Evolutionary conservation across 2,888 invertebrate species (phyloP), one percentile per base, ranked within the genome.

Genomic region (Hoplodrina blanda): DNA sequence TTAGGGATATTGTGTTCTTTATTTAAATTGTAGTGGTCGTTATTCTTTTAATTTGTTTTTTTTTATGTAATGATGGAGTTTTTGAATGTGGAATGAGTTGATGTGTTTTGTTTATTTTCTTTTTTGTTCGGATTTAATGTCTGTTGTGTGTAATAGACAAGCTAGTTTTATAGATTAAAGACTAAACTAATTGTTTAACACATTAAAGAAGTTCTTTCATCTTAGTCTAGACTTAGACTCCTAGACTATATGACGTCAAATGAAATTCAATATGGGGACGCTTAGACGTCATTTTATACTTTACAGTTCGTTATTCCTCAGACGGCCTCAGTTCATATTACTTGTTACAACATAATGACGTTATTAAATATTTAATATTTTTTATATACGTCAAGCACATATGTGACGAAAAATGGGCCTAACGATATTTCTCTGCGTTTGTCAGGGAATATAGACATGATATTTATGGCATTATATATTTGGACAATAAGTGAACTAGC

Each of bases 231-330:
- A 65, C 54, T 33, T n/a, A 44, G 46, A 56, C 49, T 41, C 3
- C 71, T 71, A 50, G 57, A 56, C 57, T 54, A 37, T 30, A 50
- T 50, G 69, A 70, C 76, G 52, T 72, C 69, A 68, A 72, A 53
- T 76, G 72, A 53, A 72, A 72, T 57, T 30, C 25, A 69, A 72
- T 76, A 68, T 20, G 76, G 50, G 56, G 33, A 25, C 52, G n/a
- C 17, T 56, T 11, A 76, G 69, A 72, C 69, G 72, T 72, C 76
- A 72, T 72, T 76, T 76, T 25, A 76, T 76, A 72, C 44, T 76
- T 68, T 56, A 25, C 50, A 68, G 56, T 68, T 72, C 37, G 50
- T 60, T 60, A 49, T 57, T 77, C 54, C 59, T 37, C 44, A 20
- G 25, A 25, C 49, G 53, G 30, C 41, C 41, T 44, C 17, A 67